Conservation (phyloP, 1,140 invertebrate genomes). For the Eciton burchellii region DNA sequence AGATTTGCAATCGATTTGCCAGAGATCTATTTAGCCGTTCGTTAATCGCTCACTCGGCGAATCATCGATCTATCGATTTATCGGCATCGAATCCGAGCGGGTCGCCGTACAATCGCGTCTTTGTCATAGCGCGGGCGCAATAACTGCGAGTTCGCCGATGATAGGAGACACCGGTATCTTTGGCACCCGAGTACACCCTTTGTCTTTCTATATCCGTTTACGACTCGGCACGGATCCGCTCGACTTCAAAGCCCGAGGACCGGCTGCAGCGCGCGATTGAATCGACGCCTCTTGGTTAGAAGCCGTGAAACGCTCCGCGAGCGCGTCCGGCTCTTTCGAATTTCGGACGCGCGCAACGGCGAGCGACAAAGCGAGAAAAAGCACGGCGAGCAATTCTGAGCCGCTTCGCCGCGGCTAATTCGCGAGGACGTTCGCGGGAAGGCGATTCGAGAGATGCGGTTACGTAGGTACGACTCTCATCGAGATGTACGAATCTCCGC, state of each 20-base stretch:
- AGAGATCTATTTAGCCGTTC: no score
- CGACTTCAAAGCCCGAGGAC: constrained; percentile 75
- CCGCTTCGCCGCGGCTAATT: not conserved
- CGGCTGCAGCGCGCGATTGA: constrained; percentile 73
- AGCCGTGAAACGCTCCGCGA: constrained; percentile 71
- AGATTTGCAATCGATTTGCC: no score
- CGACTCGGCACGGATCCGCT: constrained; percentile 67
- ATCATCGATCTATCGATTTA: not conserved
- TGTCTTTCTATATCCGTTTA: constrained; percentile 70
- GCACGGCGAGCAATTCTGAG: constrained; percentile 35
- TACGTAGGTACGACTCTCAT: not conserved
- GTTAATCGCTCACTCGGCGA: no score
- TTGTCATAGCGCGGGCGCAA: constrained; percentile 12
- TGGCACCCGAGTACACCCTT: constrained; percentile 67
- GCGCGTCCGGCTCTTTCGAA: constrained; percentile 50
- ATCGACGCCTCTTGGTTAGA: constrained; percentile 72
- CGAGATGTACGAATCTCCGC: no score
- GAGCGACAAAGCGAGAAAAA: constrained; percentile 55
- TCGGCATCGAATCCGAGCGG: not conserved
- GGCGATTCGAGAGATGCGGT: not conserved
- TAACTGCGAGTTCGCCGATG: constrained; percentile 57
- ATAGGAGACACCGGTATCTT: constrained; percentile 70
- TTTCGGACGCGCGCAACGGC: constrained; percentile 59
- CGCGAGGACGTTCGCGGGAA: not conserved
- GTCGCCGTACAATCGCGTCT: constrained; percentile 35